Evolutionary conservation across 1,140 invertebrate genomes (phyloP).

Genomic region (Drosophila hydei): DNA sequence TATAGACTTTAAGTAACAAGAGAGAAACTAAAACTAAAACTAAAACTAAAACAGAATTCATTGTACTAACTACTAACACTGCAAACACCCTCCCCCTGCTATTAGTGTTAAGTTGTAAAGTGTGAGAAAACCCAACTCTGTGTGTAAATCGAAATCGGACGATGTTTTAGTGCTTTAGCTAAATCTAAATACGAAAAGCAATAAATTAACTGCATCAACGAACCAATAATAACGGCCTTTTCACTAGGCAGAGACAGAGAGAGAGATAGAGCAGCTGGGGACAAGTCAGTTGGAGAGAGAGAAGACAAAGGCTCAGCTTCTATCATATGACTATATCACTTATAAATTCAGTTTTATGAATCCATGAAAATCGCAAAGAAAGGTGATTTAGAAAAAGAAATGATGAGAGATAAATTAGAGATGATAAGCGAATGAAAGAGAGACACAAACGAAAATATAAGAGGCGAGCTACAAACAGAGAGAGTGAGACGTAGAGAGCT

Average conservation of each 20-base stretch:
- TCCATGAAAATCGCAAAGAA: slow-evolving; percentile 4
- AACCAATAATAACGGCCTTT: not conserved
- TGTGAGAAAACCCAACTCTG: not conserved
- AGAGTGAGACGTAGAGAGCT: too few species aligned
- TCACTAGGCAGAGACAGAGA: not conserved
- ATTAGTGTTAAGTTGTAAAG: slow-evolving; percentile 73
- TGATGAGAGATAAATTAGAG: too few species aligned
- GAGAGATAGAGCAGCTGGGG: not conserved
- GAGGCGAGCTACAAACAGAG: not conserved
- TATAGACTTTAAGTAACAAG: slow-evolving; percentile 62
- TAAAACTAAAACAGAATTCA: not conserved
- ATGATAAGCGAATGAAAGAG: too few species aligned
- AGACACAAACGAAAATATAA: too few species aligned
- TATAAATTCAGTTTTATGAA: too few species aligned
- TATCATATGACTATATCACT: too few species aligned
- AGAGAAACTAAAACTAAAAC: slow-evolving; percentile 2
- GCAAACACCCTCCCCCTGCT: slow-evolving; percentile 47
- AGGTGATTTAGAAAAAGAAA: not conserved
- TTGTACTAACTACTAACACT: slow-evolving; percentile 1
- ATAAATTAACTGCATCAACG: slow-evolving; percentile 64
- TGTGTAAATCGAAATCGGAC: slow-evolving; percentile 32
- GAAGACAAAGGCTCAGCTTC: not conserved
- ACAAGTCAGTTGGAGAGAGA: not conserved
- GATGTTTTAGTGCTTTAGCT: slow-evolving; percentile 62
- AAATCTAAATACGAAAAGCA: slow-evolving; percentile 64